Evolutionary conservation across 1,140 invertebrate genomes (phyloP).

Genomic region (Meloidogyne exigua): DNA sequence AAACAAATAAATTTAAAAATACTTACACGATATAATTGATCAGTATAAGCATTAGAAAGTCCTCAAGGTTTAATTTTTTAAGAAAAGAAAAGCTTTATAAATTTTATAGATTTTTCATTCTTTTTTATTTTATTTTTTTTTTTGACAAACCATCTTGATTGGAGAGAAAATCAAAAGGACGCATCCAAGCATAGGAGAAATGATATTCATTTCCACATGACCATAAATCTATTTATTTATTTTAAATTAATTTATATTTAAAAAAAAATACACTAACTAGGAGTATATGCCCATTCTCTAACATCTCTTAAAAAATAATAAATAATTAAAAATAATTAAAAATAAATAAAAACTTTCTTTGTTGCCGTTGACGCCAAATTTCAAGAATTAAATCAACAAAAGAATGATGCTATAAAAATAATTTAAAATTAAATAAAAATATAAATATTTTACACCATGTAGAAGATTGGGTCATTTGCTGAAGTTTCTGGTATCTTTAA

Average conservation of each 20-base stretch:
- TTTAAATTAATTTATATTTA: not conserved
- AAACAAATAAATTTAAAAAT: not conserved
- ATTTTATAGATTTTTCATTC: no score
- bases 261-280: not conserved
- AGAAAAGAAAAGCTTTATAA: constrained; percentile 2
- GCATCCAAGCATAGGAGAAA: constrained; percentile 59
- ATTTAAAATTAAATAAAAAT: constrained; percentile 63
- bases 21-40: constrained; percentile 58
- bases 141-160: constrained; percentile 52
- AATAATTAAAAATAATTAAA: not conserved
- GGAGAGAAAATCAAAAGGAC: constrained; percentile 51
- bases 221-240: constrained; percentile 40
- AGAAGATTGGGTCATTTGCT: constrained; percentile 42
- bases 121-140: no score
- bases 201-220: constrained; percentile 58
- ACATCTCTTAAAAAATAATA: not conserved
- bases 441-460: constrained; percentile 47
- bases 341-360: constrained; percentile 44
- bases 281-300: not conserved
- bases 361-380: constrained; percentile 59
- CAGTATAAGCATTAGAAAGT: constrained; percentile 61
- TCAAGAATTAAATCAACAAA: constrained; percentile 66
- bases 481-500: constrained; percentile 35
- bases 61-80: constrained; percentile 26
- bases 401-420: constrained; percentile 66